These are phyloP conservation scores for Hippocampus zosterae DNA, from an alignment of 2,113 vertebrate species.

Conservation along the genomic window DNA sequence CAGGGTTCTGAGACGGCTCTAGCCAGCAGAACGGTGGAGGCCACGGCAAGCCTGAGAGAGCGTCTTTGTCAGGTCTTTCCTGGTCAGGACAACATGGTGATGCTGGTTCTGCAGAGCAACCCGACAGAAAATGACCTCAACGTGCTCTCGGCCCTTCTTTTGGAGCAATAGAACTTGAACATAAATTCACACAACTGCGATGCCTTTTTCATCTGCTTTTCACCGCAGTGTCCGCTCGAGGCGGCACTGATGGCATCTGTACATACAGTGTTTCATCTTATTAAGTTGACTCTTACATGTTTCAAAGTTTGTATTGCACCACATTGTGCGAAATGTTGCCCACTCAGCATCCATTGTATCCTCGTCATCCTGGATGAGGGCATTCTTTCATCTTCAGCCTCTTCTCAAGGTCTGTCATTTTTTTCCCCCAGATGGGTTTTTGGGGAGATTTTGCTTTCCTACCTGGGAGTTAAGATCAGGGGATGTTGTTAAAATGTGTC, in stretches of 20 bases:
- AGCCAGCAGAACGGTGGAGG: slow-evolving; percentile 41
- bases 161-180: slow-evolving; percentile 57
- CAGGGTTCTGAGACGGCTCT: background rate
- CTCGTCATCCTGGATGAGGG: too few species aligned
- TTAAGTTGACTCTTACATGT: too few species aligned
- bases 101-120: slow-evolving; percentile 75
- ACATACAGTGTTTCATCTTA: too few species aligned
- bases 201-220: background rate
- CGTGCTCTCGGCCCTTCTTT: slow-evolving; percentile 73
- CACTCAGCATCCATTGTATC: too few species aligned
- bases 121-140: slow-evolving; percentile 74
- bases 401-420: too few species aligned
- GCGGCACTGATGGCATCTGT: background rate
- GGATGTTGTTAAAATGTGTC: too few species aligned
- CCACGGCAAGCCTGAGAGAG: slow-evolving; percentile 70
- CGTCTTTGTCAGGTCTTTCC: slow-evolving; percentile 76
- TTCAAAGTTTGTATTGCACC: too few species aligned
- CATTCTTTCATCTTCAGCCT: too few species aligned
- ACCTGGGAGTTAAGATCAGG: too few species aligned
- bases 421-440: too few species aligned
- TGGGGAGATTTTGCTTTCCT: too few species aligned
- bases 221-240: background rate
- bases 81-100: slow-evolving; percentile 76
- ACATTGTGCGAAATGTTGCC: too few species aligned
- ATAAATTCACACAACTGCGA: background rate